Evolutionary conservation across 35 echinoderm and acorn worm genomes (phyloP).

Genomic region (Acanthaster planci): DNA sequence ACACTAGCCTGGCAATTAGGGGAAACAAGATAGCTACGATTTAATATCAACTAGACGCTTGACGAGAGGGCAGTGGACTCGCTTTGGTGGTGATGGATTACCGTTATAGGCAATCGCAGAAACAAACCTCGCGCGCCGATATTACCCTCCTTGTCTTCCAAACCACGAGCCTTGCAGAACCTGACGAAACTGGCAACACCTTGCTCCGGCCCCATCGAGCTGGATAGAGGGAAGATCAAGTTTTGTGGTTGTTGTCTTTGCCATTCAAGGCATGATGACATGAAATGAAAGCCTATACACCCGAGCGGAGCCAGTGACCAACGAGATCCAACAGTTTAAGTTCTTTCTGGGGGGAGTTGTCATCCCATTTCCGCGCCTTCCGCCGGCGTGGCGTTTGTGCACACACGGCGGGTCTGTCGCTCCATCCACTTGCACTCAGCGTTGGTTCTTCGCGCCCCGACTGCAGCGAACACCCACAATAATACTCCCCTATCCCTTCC

Average conservation of each 20-base stretch:
- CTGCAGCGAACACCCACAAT: background rate
- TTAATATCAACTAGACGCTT: slow-evolving; percentile 9
- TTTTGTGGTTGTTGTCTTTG: background rate
- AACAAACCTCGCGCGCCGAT: background rate
- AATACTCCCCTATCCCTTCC: too few species aligned
- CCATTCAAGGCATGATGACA: background rate
- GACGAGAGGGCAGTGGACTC: background rate
- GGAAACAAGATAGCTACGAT: slow-evolving; percentile 18
- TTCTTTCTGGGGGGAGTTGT: background rate
- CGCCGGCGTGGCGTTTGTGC: background rate
- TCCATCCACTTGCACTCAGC: background rate
- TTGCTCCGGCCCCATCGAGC: too few species aligned
- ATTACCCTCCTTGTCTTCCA: too few species aligned
- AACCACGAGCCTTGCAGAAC: too few species aligned
- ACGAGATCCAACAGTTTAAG: background rate
- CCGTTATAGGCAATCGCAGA: background rate
- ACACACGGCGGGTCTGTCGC: background rate
- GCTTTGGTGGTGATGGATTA: background rate
- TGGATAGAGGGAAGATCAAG: background rate
- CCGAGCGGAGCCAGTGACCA: background rate
- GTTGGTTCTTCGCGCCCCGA: background rate
- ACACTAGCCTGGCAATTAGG: slow-evolving; percentile 5
- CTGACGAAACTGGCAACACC: too few species aligned
- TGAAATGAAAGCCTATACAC: background rate
- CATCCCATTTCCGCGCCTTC: background rate